These are phyloP conservation scores for Channa striata DNA, from an alignment of 2,797 vertebrate genomes.

Conservation along the genomic window DNA sequence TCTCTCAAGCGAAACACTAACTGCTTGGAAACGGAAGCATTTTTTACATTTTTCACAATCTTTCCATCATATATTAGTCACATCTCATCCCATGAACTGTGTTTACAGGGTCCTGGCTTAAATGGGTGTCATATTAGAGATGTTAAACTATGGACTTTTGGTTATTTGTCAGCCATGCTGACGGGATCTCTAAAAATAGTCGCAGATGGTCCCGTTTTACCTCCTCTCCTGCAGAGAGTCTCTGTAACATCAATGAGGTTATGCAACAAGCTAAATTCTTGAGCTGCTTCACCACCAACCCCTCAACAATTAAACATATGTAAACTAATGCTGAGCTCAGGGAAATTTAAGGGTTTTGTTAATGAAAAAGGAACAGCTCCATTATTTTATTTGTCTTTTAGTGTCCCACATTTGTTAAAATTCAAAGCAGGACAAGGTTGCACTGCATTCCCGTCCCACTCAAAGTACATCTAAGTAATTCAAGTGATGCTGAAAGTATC, in stretches of 20 bases:
- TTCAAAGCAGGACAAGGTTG: too few species aligned
- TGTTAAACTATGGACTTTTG: slow-evolving; percentile 40
- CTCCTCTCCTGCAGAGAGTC: slow-evolving; percentile 52
- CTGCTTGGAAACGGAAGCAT: slow-evolving; percentile 12
- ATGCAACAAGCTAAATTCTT: slow-evolving; percentile 70
- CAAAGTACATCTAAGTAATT: too few species aligned
- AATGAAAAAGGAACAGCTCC: too few species aligned
- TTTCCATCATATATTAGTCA: slow-evolving; percentile 31
- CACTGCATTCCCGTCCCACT: too few species aligned
- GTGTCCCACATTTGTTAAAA: too few species aligned
- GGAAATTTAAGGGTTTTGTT: slow-evolving; percentile 7
- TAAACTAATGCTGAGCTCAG: slow-evolving; percentile 18
- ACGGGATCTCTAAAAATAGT: slow-evolving; percentile 73
- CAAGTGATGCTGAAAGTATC: not conserved
- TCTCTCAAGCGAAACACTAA: not conserved
- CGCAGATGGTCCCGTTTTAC: slow-evolving; percentile 71
- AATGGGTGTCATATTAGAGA: slow-evolving; percentile 54
- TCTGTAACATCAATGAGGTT: slow-evolving; percentile 59
- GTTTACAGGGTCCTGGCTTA: too few species aligned
- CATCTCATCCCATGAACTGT: slow-evolving; percentile 28
- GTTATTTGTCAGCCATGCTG: slow-evolving; percentile 38
- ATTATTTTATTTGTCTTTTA: too few species aligned
- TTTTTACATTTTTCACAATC: slow-evolving; percentile 9
- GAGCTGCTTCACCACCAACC: slow-evolving; percentile 41
- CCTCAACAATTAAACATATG: slow-evolving; percentile 18